Base-by-base conservation (phyloP, 2,113 vertebrate species). In the Paramisgurnus dabryanus region DNA sequence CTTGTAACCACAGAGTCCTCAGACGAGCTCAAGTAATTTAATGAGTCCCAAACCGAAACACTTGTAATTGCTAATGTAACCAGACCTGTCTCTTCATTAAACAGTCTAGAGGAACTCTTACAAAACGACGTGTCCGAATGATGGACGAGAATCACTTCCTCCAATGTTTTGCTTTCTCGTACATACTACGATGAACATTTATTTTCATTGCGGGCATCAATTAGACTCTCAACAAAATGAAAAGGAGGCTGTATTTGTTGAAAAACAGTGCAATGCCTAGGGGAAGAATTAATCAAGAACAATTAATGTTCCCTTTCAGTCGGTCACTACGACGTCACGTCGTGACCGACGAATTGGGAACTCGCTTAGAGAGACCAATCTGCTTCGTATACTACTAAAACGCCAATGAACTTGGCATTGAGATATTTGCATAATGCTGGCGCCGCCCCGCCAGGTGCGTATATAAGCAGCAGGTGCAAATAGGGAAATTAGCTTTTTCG, bases 41-140 rank as follows among this genome's bases (percentile, higher is more conserved):
- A 91, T 93, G 90, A 89, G 92, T 93, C 88, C 87, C 82, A 88
- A 91, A 89, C 89, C 88, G 88, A 89, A 53, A 87, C 85, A 78
- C 86, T 82, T 86, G 88, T 91, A 92, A 93, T 90, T 90, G 90
- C 86, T 87, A 90, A 88, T 87, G 90, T 89, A 92, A 90, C 89
- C 74, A 80, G 76, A 76, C 84, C 83, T 82, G 90, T 91, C 88
- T 79, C 49, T 66, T 74, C 76, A 82, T 85, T 77, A 83, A 70
- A 76, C 64, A 67, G 47, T 49, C 76, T 71, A 27, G 45, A 57
- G 61, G 50, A 68, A 72, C 71, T 67, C 39, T 40, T 27, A 49
- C 61, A 65, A 72, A 82, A 61, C 47, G 47, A 67, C 39, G 65
- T 57, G 7, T 82, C 76, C 22, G 4, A 79, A 22, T 72, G 80